Percentiles rank a stretch among this genome's conserved stretches.
phyloP scores from a whole-genome alignment of 2,113 vertebrate genomes.

The Trematocara nigrifrons region DNA sequence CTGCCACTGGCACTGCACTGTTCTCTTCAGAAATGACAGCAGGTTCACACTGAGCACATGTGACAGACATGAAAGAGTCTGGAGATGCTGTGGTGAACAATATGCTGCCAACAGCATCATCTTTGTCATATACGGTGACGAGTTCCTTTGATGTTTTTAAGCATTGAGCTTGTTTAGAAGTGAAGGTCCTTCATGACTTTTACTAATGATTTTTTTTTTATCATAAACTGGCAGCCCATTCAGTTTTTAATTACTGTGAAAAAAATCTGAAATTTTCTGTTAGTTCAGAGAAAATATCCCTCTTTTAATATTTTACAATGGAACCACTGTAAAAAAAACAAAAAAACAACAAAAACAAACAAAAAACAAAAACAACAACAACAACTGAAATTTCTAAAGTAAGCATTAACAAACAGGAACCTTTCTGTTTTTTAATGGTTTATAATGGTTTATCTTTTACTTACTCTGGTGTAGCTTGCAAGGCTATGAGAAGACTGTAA shows the following conservation, averaged over 20 bases:
- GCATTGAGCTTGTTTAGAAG: neutral
- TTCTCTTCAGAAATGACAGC: neutral
- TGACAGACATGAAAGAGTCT: neutral
- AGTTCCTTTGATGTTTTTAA: neutral
- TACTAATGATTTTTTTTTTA: neutral
- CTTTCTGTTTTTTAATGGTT: neutral
- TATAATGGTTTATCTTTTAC: neutral
- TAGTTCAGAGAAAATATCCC: neutral
- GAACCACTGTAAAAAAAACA: neutral
- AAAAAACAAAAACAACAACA: neutral
- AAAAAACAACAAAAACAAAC: no score
- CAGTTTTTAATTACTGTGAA: neutral
- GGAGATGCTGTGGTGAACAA: neutral
- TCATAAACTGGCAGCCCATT: neutral
- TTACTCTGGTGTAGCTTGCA: neutral
- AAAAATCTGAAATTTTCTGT: neutral
- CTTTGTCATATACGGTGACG: neutral
- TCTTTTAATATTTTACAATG: neutral
- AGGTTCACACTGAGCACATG: neutral
- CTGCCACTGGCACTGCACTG: neutral
- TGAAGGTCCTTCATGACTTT: neutral
- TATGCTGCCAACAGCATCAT: neutral
- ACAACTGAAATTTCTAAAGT: neutral
- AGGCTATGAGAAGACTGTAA: neutral
- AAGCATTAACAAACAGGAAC: neutral